Evolutionary conservation across 2,888 invertebrate species (phyloP), one percentile per base, ranked within the genome.

Genomic region (Rotaria macrura): DNA sequence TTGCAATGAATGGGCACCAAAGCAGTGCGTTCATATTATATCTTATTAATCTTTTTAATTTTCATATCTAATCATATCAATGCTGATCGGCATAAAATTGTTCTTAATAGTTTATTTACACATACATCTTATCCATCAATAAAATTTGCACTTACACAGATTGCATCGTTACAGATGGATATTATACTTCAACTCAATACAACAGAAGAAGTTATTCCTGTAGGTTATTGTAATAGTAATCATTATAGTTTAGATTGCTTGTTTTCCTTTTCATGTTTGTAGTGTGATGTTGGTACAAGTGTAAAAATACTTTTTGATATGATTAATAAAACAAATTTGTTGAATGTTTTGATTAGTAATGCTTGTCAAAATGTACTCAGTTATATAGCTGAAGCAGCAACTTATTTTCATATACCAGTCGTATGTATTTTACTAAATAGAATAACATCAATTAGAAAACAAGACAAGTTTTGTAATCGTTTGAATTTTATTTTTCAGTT

Each of bases 401-500:
- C 84, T 84, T 84, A 84, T 55, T 85, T 85, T 54, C 84, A 85
- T 85, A 23, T 85, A 29, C 84, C 85, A 29, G 38, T 85, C 9
- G 85, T 85, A 84, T 43, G 52, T 34, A 47, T 54, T 2, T 43
- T 40, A 20, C 9, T 17, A 17, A 55, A 23, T 12, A 25, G 17
- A 74, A 52, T n/a, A n/a, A n/a, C n/a, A n/a, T n/a, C n/a, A n/a
- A n/a, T n/a, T n/a, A n/a, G n/a, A n/a, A n/a, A n/a, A n/a, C n/a
- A n/a, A n/a, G n/a, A n/a, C n/a, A n/a, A n/a, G n/a, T 29, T 29
- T 2, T 25, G 2, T 38, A 2, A 17, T 83, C 1, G 5, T 49
- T 83, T 43, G 17, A 49, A 47, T 47, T 47, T 49, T 49, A 49
- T 17, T 38, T 55, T 34, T 65, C 92, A 96, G 94, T 92, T 97